Evolutionary conservation across 2,888 invertebrate species (phyloP), one percentile per base, ranked within the genome.

Genomic region (Strigamia maritima): DNA sequence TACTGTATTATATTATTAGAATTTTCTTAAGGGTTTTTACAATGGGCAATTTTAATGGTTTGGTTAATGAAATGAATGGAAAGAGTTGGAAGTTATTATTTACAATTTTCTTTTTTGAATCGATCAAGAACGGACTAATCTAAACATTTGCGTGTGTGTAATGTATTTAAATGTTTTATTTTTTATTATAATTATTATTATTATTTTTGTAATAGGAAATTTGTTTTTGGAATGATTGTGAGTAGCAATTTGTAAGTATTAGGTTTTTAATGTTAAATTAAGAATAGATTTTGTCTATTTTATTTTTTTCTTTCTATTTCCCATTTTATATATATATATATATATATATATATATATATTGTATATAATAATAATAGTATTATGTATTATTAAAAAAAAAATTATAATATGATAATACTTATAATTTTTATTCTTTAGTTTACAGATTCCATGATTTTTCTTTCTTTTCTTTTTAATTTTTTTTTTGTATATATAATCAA

Each of bases 371-470:
- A 16, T 49, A 49, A 49, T 49, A 49, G 49, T 49, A 49, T 49
- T 49, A 49, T 49, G 49, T 49, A 49, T 49, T 49, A 49, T 49
- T 49, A 49, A 49, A 49, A 49, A 49, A 49, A 49, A 49, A 49
- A 49, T 49, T 49, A 49, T 49, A 49, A 49, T 49, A 49, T 49
- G 49, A 49, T 49, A 49, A 49, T 49, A 49, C 49, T 49, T 49
- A 49, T 3, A 49, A n/a, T 49, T 49, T 49, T 49, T n/a, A 16
- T 49, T 44, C n/a, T n/a, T 49, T 49, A 49, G 49, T 19, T 16
- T 49, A 19, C 49, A 49, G 49, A 49, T 49, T 49, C 49, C 49
- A 49, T 19, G 16, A 40, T 40, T 40, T 49, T 49, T 19, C n/a
- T 49, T 49, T 49, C 8, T 10, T 44, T 16, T 10, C 16, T 44